Percentiles rank a stretch among this genome's conserved stretches.
phyloP scores from a whole-genome alignment of 2,113 vertebrate species.

The Chitala chitala region DNA sequence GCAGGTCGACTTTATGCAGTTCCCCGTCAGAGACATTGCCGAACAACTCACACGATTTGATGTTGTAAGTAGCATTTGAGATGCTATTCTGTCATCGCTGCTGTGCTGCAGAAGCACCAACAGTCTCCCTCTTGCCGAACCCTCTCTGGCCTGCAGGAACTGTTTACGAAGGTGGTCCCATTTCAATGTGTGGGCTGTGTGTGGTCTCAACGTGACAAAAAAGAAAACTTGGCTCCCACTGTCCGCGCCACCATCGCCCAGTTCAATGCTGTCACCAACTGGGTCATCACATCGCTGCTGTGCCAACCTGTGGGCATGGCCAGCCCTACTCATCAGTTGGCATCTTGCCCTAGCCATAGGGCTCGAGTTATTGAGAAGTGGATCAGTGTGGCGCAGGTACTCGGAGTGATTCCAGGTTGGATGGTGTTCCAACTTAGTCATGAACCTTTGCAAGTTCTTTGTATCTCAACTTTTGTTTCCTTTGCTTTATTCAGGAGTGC shows the following conservation, averaged over 20 bases:
- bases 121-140: not conserved
- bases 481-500: slow-evolving; percentile 60
- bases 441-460: not conserved
- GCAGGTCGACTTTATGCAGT: slow-evolving; percentile 61
- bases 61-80: slow-evolving; percentile 54
- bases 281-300: slow-evolving; percentile 74
- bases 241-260: slow-evolving; percentile 78
- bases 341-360: slow-evolving; percentile 52
- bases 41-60: slow-evolving; percentile 76
- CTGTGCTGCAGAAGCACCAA: not conserved
- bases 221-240: slow-evolving; percentile 69
- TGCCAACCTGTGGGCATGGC: slow-evolving; percentile 38
- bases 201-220: slow-evolving; percentile 83
- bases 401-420: not conserved
- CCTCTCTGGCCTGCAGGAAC: slow-evolving; percentile 55
- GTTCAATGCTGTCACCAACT: slow-evolving; percentile 75
- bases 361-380: slow-evolving; percentile 77
- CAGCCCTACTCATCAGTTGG: slow-evolving; percentile 39
- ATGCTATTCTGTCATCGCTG: not conserved
- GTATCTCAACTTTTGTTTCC: not conserved
- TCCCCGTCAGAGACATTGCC: slow-evolving; percentile 60
- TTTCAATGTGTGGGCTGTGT: slow-evolving; percentile 82
- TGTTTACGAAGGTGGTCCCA: slow-evolving; percentile 69
- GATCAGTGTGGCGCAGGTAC: slow-evolving; percentile 78
- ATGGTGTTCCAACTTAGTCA: not conserved